Conservation (phyloP, 1,140 invertebrate species). For the Leptestheria dahalacensis region DNA sequence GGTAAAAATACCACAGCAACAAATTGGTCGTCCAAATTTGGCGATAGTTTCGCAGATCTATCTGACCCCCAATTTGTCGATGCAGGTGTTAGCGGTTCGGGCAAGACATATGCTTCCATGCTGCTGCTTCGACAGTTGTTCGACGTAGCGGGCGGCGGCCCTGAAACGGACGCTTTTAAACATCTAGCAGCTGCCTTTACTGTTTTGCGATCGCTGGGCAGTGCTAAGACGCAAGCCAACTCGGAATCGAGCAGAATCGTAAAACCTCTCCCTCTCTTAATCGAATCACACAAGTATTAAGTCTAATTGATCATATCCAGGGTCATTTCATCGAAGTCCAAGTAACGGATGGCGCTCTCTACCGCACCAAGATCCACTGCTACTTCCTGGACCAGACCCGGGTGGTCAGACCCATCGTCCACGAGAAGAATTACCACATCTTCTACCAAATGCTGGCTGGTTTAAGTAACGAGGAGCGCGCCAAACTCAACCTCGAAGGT, state of each 20-base stretch:
- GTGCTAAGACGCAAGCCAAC: slow-evolving; percentile 75
- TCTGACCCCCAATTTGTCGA: background rate
- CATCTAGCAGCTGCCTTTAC: slow-evolving; percentile 87
- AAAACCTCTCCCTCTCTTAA: slow-evolving; percentile 25
- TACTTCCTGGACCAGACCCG: slow-evolving; percentile 87
- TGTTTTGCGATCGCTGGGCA: slow-evolving; percentile 74
- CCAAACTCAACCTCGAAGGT: slow-evolving; percentile 57
- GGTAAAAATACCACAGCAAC: too few relatives aligned
- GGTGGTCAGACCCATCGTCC: slow-evolving; percentile 63
- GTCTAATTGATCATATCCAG: slow-evolving; percentile 30
- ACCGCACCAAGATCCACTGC: slow-evolving; percentile 89
- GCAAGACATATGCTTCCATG: slow-evolving; percentile 89
- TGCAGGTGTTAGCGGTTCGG: slow-evolving; percentile 76
- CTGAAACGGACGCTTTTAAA: slow-evolving; percentile 91
- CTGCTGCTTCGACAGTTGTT: slow-evolving; percentile 74
- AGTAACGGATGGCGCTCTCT: slow-evolving; percentile 85
- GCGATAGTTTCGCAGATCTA: background rate
- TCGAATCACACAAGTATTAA: background rate
- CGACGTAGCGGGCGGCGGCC: slow-evolving; percentile 80
- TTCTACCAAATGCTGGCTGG: slow-evolving; percentile 94
- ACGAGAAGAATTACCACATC: slow-evolving; percentile 92
- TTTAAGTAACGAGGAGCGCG: slow-evolving; percentile 66
- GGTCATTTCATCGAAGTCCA: slow-evolving; percentile 93
- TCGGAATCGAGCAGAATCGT: slow-evolving; percentile 88
- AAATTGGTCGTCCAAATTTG: slow-evolving; percentile 18